Percentiles rank a stretch among this genome's conserved stretches.
phyloP scores from a whole-genome alignment of 2,113 vertebrate species.

The Gasterosteus aculeatus region DNA sequence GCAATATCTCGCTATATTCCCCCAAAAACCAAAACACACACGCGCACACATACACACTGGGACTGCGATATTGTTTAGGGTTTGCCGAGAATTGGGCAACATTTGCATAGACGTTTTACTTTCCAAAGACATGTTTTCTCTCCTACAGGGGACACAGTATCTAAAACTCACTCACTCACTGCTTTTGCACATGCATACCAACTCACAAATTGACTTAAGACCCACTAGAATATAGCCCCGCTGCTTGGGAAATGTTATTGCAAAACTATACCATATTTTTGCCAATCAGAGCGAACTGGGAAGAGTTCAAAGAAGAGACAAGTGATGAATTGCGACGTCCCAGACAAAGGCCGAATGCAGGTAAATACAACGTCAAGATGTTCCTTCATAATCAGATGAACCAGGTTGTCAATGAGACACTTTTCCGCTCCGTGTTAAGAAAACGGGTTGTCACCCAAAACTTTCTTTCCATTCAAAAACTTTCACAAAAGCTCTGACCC shows the following conservation, averaged over 20 bases:
- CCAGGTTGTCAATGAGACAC: not conserved
- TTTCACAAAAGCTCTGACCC: constrained; percentile 69
- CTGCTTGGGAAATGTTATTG: not conserved
- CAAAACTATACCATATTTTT: not conserved
- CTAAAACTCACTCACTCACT: not conserved
- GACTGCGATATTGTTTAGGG: constrained; percentile 16
- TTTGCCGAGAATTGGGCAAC: constrained; percentile 19
- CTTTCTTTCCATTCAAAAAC: constrained; percentile 40
- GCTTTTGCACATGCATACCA: not conserved
- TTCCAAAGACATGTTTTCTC: not conserved
- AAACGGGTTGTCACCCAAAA: constrained; percentile 11
- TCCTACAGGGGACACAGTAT: not conserved
- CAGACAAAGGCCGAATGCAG: not conserved
- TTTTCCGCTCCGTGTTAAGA: not conserved
- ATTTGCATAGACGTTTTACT: constrained; percentile 6
- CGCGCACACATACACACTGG: not conserved
- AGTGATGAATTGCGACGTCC: no score
- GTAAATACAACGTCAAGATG: not conserved
- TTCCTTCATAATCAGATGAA: not conserved
- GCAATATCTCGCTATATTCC: constrained; percentile 48
- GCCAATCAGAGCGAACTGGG: not conserved
- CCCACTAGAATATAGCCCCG: not conserved
- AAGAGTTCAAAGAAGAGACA: not conserved
- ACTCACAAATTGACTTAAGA: not conserved
- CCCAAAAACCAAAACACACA: constrained; percentile 5